These are phyloP conservation scores for Eurytoma adleriae DNA, from an alignment of 2,888 invertebrate species.

Conservation along the genomic window DNA sequence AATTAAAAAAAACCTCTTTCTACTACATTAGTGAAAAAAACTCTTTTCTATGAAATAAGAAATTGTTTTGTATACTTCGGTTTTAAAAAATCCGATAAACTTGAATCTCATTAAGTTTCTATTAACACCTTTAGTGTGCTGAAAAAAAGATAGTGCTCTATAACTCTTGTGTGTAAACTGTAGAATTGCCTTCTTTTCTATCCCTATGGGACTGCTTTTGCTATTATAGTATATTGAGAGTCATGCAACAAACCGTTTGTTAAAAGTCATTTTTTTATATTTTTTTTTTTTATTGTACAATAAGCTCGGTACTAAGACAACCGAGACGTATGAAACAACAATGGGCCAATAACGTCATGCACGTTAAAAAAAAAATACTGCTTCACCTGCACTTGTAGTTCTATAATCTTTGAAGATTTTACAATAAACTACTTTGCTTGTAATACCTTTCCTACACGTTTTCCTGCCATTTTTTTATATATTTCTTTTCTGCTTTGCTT, in stretches of 20 bases:
- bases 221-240: conserved; percentile 36
- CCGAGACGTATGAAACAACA: conserved; percentile 40
- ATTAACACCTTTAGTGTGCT: conserved; percentile 17
- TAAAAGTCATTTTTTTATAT: conserved; percentile 31
- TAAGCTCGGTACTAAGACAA: conserved; percentile 27
- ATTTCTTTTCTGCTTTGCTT: neutral
- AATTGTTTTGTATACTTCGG: conserved; percentile 43
- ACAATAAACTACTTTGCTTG: conserved; percentile 57
- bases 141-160: conserved; percentile 38
- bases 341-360: conserved; percentile 46
- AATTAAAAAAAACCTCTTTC: conserved; percentile 15
- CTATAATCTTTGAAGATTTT: conserved; percentile 54
- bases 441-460: conserved; percentile 44
- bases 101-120: conserved; percentile 28
- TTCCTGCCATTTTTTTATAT: conserved; percentile 33
- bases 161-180: conserved; percentile 43
- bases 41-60: conserved; percentile 27
- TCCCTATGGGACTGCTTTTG: conserved; percentile 43
- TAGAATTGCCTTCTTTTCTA: conserved; percentile 33
- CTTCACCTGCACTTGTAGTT: conserved; percentile 49
- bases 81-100: conserved; percentile 40
- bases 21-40: conserved; percentile 17
- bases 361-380: conserved; percentile 34
- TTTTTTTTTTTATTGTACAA: conserved; percentile 31
- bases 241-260: conserved; percentile 22